These are phyloP conservation scores for Falco novaeseelandiae DNA, from an alignment of 2,797 vertebrate genomes.

Conservation along the genomic window DNA sequence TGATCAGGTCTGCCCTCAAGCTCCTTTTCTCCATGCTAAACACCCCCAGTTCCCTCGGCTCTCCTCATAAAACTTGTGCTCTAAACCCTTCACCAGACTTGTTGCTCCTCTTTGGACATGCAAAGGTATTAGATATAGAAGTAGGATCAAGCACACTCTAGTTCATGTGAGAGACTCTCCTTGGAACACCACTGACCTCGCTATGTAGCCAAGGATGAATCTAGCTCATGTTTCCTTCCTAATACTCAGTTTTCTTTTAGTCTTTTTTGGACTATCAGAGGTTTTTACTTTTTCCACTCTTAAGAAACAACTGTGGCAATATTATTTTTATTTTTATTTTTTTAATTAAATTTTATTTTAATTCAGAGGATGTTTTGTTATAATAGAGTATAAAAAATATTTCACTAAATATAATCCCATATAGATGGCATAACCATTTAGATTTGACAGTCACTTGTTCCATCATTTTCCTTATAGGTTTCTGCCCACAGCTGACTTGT, in stretches of 20 bases:
- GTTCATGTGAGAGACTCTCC: not conserved
- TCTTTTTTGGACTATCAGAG: not conserved
- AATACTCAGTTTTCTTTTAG: not conserved
- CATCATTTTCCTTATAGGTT: not conserved
- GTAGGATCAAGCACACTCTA: not conserved
- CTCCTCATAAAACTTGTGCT: no score
- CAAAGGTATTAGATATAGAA: accelerated
- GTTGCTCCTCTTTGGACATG: not conserved
- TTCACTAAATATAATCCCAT: not conserved
- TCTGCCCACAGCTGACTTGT: not conserved
- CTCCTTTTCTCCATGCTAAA: no score
- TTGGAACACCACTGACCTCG: not conserved
- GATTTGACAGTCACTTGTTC: not conserved
- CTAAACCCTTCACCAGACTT: no score
- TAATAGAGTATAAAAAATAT: not conserved
- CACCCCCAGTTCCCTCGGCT: no score
- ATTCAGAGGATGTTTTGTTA: not conserved
- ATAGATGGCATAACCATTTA: not conserved
- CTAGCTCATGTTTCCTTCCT: not conserved
- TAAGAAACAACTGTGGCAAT: not conserved
- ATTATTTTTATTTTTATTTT: not conserved
- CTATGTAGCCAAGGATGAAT: not conserved
- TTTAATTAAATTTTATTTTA: not conserved
- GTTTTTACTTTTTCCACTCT: accelerated
- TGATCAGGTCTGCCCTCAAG: no score